Percentiles rank a stretch among this genome's conserved stretches.
Evolutionary conservation across 2,113 vertebrate species (phyloP).

Genomic region (Bagarius yarrelli): DNA sequence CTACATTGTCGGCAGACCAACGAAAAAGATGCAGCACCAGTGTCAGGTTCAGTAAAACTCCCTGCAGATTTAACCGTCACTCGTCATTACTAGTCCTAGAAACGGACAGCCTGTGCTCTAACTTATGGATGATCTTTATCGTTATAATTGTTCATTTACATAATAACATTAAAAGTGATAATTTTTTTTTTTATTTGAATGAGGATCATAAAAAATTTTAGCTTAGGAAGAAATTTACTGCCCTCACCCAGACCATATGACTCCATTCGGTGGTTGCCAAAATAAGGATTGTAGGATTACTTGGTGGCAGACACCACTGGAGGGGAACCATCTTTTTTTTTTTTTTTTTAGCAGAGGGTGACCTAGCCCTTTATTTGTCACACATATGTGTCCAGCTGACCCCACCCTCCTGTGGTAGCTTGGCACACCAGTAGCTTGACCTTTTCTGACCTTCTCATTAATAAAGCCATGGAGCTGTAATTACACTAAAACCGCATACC

Average conservation of each 20-base stretch:
- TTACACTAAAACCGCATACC: too few relatives aligned
- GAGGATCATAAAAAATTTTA: background rate
- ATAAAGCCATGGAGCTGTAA: too few relatives aligned
- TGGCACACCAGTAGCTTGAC: too few relatives aligned
- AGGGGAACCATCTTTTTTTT: too few relatives aligned
- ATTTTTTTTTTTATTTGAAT: background rate
- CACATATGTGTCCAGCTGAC: too few relatives aligned
- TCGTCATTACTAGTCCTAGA: background rate
- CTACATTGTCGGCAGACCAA: slow-evolving; percentile 94
- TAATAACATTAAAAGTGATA: background rate
- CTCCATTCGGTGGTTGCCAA: background rate
- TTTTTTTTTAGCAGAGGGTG: too few relatives aligned
- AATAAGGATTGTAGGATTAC: too few relatives aligned
- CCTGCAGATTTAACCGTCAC: background rate
- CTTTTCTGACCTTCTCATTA: too few relatives aligned
- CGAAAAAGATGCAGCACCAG: slow-evolving; percentile 93
- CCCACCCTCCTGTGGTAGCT: too few relatives aligned
- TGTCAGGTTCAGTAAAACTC: slow-evolving; percentile 80
- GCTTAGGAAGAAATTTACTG: background rate
- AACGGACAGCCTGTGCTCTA: background rate
- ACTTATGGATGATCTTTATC: background rate
- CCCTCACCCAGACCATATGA: background rate
- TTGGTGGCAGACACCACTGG: too few relatives aligned
- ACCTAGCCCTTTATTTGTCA: too few relatives aligned
- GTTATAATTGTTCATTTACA: background rate